phyloP scores from a whole-genome alignment of 2,888 invertebrate genomes.

The Drosophila barbarae region DNA sequence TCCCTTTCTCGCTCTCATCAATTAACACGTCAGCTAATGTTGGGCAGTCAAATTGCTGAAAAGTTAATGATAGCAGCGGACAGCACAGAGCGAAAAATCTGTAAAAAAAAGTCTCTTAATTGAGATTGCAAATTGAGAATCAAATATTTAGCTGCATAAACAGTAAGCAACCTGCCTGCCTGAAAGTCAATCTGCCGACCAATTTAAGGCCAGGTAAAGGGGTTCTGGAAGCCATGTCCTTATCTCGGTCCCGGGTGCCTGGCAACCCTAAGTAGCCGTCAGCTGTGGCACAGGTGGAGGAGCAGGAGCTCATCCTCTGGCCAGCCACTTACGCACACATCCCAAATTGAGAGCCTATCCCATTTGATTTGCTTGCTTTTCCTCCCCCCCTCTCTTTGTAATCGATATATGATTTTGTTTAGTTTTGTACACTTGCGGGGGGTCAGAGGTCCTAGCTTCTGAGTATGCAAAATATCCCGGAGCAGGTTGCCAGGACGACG shows the following conservation, averaged over 20 bases:
- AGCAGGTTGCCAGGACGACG: slow-evolving; percentile 45
- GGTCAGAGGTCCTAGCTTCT: not conserved
- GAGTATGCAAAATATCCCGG: slow-evolving; percentile 60
- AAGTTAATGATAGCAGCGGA: not conserved
- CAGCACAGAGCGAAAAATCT: not conserved
- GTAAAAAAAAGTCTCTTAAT: too few species aligned
- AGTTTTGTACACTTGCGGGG: slow-evolving; percentile 47
- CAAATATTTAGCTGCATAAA: too few species aligned
- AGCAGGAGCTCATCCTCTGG: slow-evolving; percentile 10
- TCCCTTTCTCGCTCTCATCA: slow-evolving; percentile 18
- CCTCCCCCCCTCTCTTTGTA: slow-evolving; percentile 30
- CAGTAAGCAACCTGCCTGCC: too few species aligned
- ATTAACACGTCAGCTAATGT: slow-evolving; percentile 29
- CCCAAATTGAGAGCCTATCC: slow-evolving; percentile 33
- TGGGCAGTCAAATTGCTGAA: not conserved
- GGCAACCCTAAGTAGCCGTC: slow-evolving; percentile 29
- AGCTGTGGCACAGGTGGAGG: slow-evolving; percentile 25
- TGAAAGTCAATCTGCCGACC: not conserved
- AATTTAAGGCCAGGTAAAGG: not conserved
- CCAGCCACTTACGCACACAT: slow-evolving; percentile 15
- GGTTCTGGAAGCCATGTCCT: not conserved
- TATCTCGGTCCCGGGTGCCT: slow-evolving; percentile 8
- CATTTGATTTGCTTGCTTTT: slow-evolving; percentile 40
- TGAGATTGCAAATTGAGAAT: too few species aligned
- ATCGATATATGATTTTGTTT: slow-evolving; percentile 71